Percentiles rank a stretch among this genome's conserved stretches.
phyloP scores from a whole-genome alignment of 2,113 vertebrate genomes.

The Clarias batrachus region DNA sequence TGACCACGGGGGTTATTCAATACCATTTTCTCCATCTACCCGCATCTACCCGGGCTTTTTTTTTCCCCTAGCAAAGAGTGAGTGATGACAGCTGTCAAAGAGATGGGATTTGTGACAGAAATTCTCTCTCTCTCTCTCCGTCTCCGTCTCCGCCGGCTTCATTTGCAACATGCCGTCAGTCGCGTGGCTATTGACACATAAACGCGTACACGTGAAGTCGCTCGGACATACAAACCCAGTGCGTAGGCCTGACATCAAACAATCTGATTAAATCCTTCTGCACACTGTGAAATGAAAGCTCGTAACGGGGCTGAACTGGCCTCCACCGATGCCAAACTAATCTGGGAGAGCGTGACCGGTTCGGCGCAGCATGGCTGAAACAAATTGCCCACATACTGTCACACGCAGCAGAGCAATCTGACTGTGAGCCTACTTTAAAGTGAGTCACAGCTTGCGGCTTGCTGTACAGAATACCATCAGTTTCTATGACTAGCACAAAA shows the following conservation, averaged over 20 bases:
- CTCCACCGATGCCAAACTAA: slow-evolving; percentile 37
- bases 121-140: slow-evolving; percentile 54
- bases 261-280: slow-evolving; percentile 38
- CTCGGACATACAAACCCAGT: slow-evolving; percentile 45
- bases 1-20: slow-evolving; percentile 76
- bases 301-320: slow-evolving; percentile 30
- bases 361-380: slow-evolving; percentile 24
- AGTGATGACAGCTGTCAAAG: slow-evolving; percentile 73
- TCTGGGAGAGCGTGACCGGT: slow-evolving; percentile 7
- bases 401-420: slow-evolving; percentile 18
- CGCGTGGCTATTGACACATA: slow-evolving; percentile 60
- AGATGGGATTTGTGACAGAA: slow-evolving; percentile 68
- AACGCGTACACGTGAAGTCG: slow-evolving; percentile 21
- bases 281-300: slow-evolving; percentile 37
- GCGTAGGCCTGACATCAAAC: slow-evolving; percentile 51
- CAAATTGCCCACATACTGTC: slow-evolving; percentile 34
- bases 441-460: slow-evolving; percentile 29
- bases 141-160: slow-evolving; percentile 64
- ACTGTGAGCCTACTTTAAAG: slow-evolving; percentile 32
- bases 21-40: slow-evolving; percentile 70
- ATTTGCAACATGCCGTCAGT: slow-evolving; percentile 65
- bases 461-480: slow-evolving; percentile 24
- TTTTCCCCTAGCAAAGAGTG: slow-evolving; percentile 64
- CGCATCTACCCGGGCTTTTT: slow-evolving; percentile 68
- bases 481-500: slow-evolving; percentile 15